These are phyloP conservation scores for Phyllotis vaccarum DNA, from an alignment of 2,797 vertebrate genomes.

Conservation along the genomic window DNA sequence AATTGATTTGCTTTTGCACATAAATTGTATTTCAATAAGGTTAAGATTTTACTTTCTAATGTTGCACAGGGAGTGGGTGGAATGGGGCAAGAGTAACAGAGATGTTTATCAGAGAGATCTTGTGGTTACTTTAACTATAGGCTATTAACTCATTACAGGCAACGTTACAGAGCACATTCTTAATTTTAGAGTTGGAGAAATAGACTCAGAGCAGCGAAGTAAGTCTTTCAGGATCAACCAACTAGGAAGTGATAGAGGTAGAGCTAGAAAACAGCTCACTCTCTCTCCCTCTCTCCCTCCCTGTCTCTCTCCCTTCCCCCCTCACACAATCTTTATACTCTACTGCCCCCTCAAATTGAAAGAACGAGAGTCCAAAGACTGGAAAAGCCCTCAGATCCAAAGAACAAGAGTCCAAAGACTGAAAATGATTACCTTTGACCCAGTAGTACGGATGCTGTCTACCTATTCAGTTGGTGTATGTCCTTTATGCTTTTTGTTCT, in stretches of 20 bases:
- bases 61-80: background rate
- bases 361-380: background rate
- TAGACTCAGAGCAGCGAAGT: background rate
- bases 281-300: background rate
- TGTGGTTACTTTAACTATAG: background rate
- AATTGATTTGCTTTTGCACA: background rate
- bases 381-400: conserved; percentile 39
- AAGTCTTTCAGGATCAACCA: background rate
- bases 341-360: background rate
- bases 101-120: background rate
- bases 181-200: conserved; percentile 35
- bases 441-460: background rate
- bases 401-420: background rate
- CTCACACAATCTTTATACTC: background rate
- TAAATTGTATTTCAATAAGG: conserved; percentile 31
- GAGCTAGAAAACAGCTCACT: background rate
- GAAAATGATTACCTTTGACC: background rate
- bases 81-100: background rate
- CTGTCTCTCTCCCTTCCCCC: background rate
- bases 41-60: conserved; percentile 36
- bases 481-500: conserved; percentile 19
- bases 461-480: background rate
- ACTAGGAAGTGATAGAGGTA: background rate
- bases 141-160: background rate
- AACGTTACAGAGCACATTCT: background rate